These are phyloP conservation scores for Acheta domesticus DNA, from an alignment of 2,888 invertebrate genomes.

Conservation along the genomic window DNA sequence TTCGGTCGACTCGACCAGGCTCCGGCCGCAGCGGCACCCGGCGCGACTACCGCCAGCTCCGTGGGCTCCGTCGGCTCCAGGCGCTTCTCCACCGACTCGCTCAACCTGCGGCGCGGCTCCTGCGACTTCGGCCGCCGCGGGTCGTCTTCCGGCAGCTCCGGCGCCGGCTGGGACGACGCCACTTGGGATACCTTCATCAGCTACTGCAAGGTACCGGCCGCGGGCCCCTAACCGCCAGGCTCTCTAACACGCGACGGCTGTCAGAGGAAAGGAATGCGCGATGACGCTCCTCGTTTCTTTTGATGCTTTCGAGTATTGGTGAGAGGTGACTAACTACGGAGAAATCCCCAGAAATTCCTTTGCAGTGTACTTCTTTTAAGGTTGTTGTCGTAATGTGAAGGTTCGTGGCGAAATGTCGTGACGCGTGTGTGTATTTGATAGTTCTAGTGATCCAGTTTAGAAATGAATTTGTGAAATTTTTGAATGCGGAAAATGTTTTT, in stretches of 20 bases:
- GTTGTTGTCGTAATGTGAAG: background rate
- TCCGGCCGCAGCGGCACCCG: conserved; percentile 44
- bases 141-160: conserved; percentile 56
- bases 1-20: conserved; percentile 39
- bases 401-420: background rate
- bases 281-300: background rate
- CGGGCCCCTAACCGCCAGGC: too few relatives aligned
- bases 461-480: too few relatives aligned
- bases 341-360: too few relatives aligned
- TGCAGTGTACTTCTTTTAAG: background rate
- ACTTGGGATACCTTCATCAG: conserved; percentile 55
- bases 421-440: too few relatives aligned
- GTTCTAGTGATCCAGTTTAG: too few relatives aligned
- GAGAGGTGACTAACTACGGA: too few relatives aligned
- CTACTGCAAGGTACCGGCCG: background rate
- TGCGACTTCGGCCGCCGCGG: conserved; percentile 67
- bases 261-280: background rate
- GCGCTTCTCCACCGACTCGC: conserved; percentile 65
- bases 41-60: conserved; percentile 44
- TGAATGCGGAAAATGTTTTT: too few relatives aligned
- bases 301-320: background rate
- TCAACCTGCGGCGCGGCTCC: conserved; percentile 64
- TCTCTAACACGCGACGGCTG: too few relatives aligned
- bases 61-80: conserved; percentile 37
- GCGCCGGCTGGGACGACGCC: conserved; percentile 55